A percentile compares a stretch with the other conserved stretches of the same genome.
Conservation (phyloP, 2,113 vertebrate genomes). For the Spea multiplicata region DNA sequence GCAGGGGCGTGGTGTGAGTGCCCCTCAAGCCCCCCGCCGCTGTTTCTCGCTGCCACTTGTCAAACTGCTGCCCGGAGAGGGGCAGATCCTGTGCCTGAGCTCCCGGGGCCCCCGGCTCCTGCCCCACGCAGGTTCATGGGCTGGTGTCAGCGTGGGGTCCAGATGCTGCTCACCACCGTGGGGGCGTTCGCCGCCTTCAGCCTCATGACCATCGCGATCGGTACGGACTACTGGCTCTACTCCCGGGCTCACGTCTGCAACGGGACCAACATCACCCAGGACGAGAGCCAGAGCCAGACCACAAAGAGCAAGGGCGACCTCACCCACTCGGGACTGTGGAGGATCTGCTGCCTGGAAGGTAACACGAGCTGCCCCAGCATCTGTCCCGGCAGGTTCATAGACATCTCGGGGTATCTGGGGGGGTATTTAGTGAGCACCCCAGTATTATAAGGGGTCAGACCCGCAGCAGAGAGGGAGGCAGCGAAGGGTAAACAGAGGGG, state of each 20-base stretch:
- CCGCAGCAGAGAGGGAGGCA: too few relatives aligned
- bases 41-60: not conserved
- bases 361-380: slow-evolving; percentile 81
- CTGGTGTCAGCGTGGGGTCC: slow-evolving; percentile 90
- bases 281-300: slow-evolving; percentile 72
- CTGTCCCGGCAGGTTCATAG: too few relatives aligned
- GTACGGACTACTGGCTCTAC: slow-evolving; percentile 96
- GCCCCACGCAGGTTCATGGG: slow-evolving; percentile 92
- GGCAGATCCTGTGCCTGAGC: not conserved
- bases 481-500: too few relatives aligned
- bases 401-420: too few relatives aligned
- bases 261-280: slow-evolving; percentile 79
- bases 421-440: too few relatives aligned
- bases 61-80: not conserved
- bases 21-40: not conserved
- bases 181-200: slow-evolving; percentile 92
- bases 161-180: slow-evolving; percentile 84
- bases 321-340: slow-evolving; percentile 93
- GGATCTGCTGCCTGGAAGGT: slow-evolving; percentile 95
- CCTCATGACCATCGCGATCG: slow-evolving; percentile 94
- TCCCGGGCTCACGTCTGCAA: slow-evolving; percentile 90
- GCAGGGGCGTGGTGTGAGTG: not conserved
- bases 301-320: slow-evolving; percentile 75
- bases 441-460: too few relatives aligned
- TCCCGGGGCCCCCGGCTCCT: slow-evolving; percentile 44